Evolutionary conservation across 2,113 vertebrate species (phyloP), one percentile per base, ranked within the genome.

Genomic region (Isichthys henryi): DNA sequence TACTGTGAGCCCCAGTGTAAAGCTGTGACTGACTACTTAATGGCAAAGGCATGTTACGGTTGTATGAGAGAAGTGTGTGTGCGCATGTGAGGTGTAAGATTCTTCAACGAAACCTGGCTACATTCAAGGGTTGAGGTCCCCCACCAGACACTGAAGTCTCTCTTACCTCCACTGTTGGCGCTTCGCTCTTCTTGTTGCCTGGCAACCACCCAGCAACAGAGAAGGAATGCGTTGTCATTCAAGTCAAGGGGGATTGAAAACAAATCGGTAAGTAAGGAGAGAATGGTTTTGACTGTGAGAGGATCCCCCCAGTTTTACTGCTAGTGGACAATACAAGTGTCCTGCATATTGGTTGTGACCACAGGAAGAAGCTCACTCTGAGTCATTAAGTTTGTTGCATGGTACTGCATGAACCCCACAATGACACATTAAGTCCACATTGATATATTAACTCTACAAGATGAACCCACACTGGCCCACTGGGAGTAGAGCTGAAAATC

Each of bases 201-300:
- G 94, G 96, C 95, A 96, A 97, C 96, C 91, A 53, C 92, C 92
- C 93, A 95, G 95, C 95, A 94, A 94, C 92, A 94, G 95, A 95
- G 93, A 95, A 97, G 96, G 96, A 95, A 97, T 97, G 90, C 96
- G 95, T 95, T 96, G 96, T 96, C 96, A 95, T 96, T 96, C 93
- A 95, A 95, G 95, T 93, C 94, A 82, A 87, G 88, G 85, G 70
- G 46, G 86, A 86, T 46, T 58, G 80, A 46, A 88, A 89, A 93
- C 93, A 95, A 93, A 95, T 94, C 95, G 94, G 94, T 93, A 93
- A 93, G 92, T 93, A 92, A 93, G 94, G 92, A 93, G 91, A 90
- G 91, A 91, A 93, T 56, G 56, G 85, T 21, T 87, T 66, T 88
- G 88, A 52, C 89, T 74, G 58, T 35, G 11, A 80, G 90, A 56